Evolutionary conservation across 1,140 invertebrate species (phyloP).

Genomic region (Drosophila insularis): DNA sequence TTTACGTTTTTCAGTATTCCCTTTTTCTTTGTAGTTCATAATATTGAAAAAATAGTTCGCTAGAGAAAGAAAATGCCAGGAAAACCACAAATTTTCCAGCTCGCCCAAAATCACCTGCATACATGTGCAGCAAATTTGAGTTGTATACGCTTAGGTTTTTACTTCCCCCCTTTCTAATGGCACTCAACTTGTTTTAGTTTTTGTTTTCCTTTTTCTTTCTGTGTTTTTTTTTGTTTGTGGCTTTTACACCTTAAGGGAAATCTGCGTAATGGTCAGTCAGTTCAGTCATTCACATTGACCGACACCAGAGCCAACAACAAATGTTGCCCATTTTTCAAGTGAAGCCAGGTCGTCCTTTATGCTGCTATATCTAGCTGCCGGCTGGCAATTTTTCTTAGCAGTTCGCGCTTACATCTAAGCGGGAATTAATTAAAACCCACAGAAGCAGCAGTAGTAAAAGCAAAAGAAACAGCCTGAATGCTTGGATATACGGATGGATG

Average conservation of each 20-base stretch:
- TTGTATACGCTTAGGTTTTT: background rate
- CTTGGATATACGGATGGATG: conserved; percentile 15
- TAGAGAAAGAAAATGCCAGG: background rate
- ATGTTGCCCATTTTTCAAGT: conserved; percentile 48
- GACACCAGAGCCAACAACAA: conserved; percentile 22
- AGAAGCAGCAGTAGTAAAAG: conserved; percentile 41
- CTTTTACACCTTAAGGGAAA: conserved; percentile 58
- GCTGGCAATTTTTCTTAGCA: conserved; percentile 53
- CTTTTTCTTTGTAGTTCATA: background rate
- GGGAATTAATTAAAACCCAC: conserved; percentile 71
- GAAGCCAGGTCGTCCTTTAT: conserved; percentile 20
- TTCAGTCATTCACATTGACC: conserved; percentile 16
- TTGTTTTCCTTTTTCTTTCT: background rate
- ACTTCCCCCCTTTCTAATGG: background rate
- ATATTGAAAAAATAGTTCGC: background rate
- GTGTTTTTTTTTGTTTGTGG: background rate
- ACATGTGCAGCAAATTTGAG: conserved; percentile 13
- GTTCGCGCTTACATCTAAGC: conserved; percentile 39
- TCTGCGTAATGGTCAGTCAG: conserved; percentile 52
- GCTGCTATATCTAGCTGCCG: conserved; percentile 7
- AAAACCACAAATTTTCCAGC: background rate
- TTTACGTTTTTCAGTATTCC: background rate
- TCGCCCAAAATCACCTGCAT: conserved; percentile 11
- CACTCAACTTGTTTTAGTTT: background rate
- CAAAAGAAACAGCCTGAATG: conserved; percentile 18